A percentile compares a stretch with the other conserved stretches of the same genome.
Conservation (phyloP, 1,140 invertebrate species). For the Druon quercuslanigerum region DNA sequence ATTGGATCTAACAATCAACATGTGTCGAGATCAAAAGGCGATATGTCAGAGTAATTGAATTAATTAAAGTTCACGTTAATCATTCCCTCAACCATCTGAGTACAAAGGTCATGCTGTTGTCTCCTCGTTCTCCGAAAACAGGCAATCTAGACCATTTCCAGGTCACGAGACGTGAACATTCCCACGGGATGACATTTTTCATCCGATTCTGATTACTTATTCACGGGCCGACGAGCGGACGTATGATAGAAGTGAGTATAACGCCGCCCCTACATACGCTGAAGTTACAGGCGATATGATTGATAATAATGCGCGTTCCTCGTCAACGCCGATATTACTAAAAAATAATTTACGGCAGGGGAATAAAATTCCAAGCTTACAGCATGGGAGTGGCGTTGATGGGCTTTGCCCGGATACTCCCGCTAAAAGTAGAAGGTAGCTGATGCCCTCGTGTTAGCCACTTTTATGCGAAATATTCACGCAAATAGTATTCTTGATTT, state of each 20-base stretch:
- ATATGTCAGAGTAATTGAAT: neutral
- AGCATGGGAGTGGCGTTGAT: constrained; percentile 32
- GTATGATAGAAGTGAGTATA: constrained; percentile 39
- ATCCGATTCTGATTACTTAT: constrained; percentile 65
- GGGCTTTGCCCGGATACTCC: neutral
- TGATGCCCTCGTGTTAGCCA: constrained; percentile 36
- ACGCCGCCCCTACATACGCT: neutral
- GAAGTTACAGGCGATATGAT: constrained; percentile 51
- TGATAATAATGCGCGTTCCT: constrained; percentile 61
- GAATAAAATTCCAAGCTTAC: constrained; percentile 57
- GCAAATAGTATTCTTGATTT: constrained; percentile 32
- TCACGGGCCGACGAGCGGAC: constrained; percentile 58
- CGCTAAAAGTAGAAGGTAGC: neutral
- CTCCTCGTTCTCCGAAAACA: neutral
- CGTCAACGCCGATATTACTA: constrained; percentile 61
- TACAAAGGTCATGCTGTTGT: neutral
- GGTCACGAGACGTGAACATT: constrained; percentile 60
- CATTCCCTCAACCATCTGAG: neutral
- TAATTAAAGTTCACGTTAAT: neutral
- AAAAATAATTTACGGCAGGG: constrained; percentile 61
- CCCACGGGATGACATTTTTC: constrained; percentile 60
- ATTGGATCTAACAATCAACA: neutral
- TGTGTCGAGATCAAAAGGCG: neutral
- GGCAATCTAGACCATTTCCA: constrained; percentile 45
- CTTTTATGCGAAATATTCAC: constrained; percentile 27